Evolutionary conservation across 2,888 invertebrate species (phyloP), one percentile per base, ranked within the genome.

Genomic region (Eilema caniola): DNA sequence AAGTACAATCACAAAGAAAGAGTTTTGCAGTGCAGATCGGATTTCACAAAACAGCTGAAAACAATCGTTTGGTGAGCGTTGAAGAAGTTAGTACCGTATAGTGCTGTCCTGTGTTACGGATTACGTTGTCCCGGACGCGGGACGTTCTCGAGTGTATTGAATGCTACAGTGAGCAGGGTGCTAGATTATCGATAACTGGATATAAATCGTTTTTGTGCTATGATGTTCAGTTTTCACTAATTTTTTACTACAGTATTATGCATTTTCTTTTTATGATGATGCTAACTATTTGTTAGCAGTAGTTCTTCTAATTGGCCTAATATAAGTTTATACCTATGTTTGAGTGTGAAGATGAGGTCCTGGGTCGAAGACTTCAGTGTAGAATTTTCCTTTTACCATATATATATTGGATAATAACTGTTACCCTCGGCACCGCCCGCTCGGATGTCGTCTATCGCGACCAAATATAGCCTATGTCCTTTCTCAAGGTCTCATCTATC

Each of bases 21-120:
- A 67, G 66, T 74, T 74, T 71, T 24, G 57, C 47, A 69, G 41
- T 69, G 33, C 68, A 73, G 75, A 79, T 79, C 71, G 60, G 70
- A 74, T 79, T 73, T 77, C 72, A 37, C 69, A 62, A 78, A 77
- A 73, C 70, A 66, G 56, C 64, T 77, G 69, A 73, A 77, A 76
- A 75, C 80, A 79, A 78, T 70, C 66, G 57, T 70, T 41, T 31
- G 61, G 64, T 66, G 62, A 74, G 64, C 63, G 68, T 66, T 65
- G 64, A 59, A 70, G 63, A 74, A 79, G 75, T 81, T 73, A 64
- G 72, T 28, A 20, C 33, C 10, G 12, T 67, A 28, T 81, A 80
- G 78, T 71, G 80, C 47, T 66, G 77, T 47, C 14, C 47, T 25
- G 3, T 2, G 14, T 66, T 62, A 53, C 41, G 57, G 62, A 62